Percentiles rank a stretch among this genome's conserved stretches.
These are phyloP conservation scores for Ornithoptera priamus DNA, from an alignment of 2,888 invertebrate genomes.

Conservation along the genomic window DNA sequence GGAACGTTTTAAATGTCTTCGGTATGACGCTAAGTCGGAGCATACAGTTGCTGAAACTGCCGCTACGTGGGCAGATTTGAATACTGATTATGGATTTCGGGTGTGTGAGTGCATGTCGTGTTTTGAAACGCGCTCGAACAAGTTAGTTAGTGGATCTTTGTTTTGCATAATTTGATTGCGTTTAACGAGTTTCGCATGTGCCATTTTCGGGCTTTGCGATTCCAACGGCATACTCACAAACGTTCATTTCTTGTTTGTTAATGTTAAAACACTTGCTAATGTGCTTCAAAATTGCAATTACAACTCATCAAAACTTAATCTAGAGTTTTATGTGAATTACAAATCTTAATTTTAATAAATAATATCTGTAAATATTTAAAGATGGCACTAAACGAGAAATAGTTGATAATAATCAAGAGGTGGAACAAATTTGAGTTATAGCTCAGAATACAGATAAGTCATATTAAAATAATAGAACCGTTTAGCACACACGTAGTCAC, in stretches of 20 bases:
- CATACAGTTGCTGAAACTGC: conserved; percentile 49
- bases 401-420: no score
- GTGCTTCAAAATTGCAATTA: no score
- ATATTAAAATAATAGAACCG: no score
- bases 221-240: no score
- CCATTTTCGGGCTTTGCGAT: conserved; percentile 21
- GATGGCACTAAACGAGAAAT: no score
- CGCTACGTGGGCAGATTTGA: conserved; percentile 56
- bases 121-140: conserved; percentile 41
- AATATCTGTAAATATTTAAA: no score
- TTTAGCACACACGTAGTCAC: no score
- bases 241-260: background rate
- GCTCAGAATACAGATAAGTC: no score
- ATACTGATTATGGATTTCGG: conserved; percentile 44
- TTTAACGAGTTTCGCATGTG: conserved; percentile 38
- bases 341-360: no score
- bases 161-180: conserved; percentile 36
- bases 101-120: conserved; percentile 43
- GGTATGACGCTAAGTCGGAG: conserved; percentile 22
- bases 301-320: no score
- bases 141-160: conserved; percentile 37
- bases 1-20: conserved; percentile 30
- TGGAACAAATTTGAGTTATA: no score
- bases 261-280: background rate
- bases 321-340: no score